phyloP scores from a whole-genome alignment of 2,113 vertebrate genomes.

The Heterotilapia buettikoferi region DNA sequence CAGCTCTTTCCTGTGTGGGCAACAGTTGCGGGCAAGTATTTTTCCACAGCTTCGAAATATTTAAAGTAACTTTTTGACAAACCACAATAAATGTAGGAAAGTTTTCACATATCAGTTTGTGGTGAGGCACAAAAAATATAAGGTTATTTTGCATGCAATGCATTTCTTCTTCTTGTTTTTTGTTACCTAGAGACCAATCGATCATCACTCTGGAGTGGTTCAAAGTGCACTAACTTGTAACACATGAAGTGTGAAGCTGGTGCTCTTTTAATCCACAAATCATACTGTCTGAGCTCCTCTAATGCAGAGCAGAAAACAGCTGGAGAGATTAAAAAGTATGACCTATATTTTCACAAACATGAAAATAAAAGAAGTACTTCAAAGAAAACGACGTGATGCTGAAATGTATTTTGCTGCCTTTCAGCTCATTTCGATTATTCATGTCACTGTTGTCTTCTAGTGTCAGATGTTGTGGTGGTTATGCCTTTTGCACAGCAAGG shows the following conservation, averaged over 20 bases:
- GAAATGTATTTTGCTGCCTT: background rate
- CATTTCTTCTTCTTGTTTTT: background rate
- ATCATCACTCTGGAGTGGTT: background rate
- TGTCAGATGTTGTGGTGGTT: background rate
- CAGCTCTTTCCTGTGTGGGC: conserved; percentile 28
- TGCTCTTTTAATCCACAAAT: conserved; percentile 17
- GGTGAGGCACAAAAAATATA: background rate
- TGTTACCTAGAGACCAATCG: background rate
- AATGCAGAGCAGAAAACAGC: conserved; percentile 22
- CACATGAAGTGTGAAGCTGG: background rate
- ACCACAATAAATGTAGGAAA: background rate
- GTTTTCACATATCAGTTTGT: background rate
- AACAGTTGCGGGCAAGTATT: background rate
- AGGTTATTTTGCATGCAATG: background rate
- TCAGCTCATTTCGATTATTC: background rate
- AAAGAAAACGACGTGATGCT: background rate
- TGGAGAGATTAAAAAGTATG: conserved; percentile 39
- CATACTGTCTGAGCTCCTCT: background rate
- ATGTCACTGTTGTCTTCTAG: background rate
- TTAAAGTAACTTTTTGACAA: background rate
- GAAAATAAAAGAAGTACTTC: background rate
- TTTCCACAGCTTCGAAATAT: background rate
- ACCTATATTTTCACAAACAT: conserved; percentile 34
- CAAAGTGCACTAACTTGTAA: background rate
- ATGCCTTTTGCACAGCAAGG: background rate